Evolutionary conservation across 2,113 vertebrate genomes (phyloP).

Genomic region (Sphyrna mokarran): DNA sequence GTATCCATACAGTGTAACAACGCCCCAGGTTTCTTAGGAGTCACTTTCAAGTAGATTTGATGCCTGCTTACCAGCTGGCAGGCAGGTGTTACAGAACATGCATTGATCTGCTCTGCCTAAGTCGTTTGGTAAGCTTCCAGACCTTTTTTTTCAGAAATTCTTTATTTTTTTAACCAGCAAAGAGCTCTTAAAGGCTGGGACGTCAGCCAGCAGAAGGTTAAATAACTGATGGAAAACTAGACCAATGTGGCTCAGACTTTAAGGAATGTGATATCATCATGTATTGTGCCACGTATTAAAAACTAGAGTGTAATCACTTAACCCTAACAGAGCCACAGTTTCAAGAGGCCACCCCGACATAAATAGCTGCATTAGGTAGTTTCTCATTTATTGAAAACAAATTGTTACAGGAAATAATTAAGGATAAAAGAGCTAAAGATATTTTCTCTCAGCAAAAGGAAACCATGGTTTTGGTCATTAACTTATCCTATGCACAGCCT

Average conservation of each 20-base stretch:
- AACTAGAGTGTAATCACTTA: constrained; percentile 44
- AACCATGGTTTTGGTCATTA: not conserved
- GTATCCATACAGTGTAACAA: not conserved
- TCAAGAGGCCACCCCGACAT: not conserved
- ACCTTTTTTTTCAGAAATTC: constrained; percentile 23
- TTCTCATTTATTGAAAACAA: not conserved
- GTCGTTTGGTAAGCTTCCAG: constrained; percentile 40
- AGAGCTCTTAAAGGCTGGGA: constrained; percentile 48
- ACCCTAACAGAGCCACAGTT: constrained; percentile 32
- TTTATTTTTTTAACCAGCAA: constrained; percentile 36
- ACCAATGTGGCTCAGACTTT: constrained; percentile 46
- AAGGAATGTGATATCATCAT: constrained; percentile 48
- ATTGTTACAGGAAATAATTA: not conserved
- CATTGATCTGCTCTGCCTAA: constrained; percentile 39
- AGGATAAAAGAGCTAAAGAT: not conserved
- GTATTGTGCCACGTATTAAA: constrained; percentile 41
- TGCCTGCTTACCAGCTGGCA: constrained; percentile 19
- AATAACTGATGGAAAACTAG: constrained; percentile 37
- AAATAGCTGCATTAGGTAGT: not conserved
- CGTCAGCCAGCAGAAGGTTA: constrained; percentile 42
- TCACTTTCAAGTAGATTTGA: not conserved
- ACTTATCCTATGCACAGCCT: not conserved
- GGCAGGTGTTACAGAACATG: constrained; percentile 35
- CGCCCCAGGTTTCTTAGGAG: not conserved
- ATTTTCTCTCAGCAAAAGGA: not conserved